Percentiles rank a stretch among this genome's conserved stretches.
phyloP scores from a whole-genome alignment of 2,888 invertebrate genomes.

The Cephus rjabovi region DNA sequence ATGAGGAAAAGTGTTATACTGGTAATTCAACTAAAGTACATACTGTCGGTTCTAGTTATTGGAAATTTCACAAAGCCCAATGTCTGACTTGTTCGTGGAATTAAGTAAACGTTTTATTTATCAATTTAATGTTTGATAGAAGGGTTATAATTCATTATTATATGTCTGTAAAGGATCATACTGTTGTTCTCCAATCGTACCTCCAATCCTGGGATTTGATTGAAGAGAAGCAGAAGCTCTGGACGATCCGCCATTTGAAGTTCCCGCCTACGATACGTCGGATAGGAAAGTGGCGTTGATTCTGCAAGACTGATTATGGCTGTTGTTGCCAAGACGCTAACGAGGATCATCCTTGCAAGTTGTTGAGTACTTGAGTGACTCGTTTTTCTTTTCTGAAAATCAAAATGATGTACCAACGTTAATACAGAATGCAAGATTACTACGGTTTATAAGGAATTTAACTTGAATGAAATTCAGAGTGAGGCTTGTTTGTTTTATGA shows the following conservation, averaged over 20 bases:
- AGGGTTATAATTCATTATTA: not conserved
- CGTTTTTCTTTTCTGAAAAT: conserved; percentile 19
- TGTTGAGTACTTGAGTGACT: conserved; percentile 23
- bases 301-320: conserved; percentile 48
- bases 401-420: not conserved
- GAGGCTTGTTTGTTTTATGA: not conserved
- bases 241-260: conserved; percentile 41
- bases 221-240: conserved; percentile 46
- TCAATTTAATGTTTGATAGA: not conserved
- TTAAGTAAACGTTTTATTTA: not conserved
- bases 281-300: conserved; percentile 48
- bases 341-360: conserved; percentile 46
- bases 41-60: not conserved
- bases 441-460: not conserved
- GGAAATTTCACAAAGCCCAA: not conserved
- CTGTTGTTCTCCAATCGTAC: conserved; percentile 30
- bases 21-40: not conserved
- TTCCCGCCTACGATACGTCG: conserved; percentile 48
- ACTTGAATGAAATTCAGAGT: not conserved
- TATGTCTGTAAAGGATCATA: not conserved
- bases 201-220: conserved; percentile 50
- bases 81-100: not conserved
- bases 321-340: conserved; percentile 48
- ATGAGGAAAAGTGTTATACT: not conserved
- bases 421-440: not conserved